phyloP scores from a whole-genome alignment of 53 echinoderm and acorn worm species.

The Antedon mediterranea region DNA sequence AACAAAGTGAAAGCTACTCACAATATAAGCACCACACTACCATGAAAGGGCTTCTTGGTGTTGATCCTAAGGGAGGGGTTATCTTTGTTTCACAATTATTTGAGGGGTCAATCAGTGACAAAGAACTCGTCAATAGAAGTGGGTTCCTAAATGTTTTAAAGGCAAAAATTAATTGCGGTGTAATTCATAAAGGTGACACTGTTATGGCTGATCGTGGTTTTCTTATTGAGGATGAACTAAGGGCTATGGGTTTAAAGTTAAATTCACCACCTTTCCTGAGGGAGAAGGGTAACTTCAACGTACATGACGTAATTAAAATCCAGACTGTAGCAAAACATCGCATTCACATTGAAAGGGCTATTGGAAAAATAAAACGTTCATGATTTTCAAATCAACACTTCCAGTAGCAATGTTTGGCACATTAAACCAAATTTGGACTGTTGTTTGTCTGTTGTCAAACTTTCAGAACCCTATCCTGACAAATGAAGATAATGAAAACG shows the following conservation, averaged over 20 bases:
- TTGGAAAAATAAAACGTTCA: background rate
- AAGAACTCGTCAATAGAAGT: background rate
- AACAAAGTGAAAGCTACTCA: background rate
- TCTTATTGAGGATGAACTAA: background rate
- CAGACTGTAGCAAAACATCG: background rate
- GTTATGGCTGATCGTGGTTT: background rate
- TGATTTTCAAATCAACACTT: no score
- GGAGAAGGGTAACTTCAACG: background rate
- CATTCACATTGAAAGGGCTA: background rate
- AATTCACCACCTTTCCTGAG: background rate
- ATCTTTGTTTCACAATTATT: conserved; percentile 19
- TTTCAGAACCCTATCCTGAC: background rate
- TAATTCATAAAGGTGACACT: background rate
- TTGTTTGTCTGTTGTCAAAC: no score
- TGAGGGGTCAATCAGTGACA: conserved; percentile 5
- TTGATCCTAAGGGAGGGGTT: conserved; percentile 13
- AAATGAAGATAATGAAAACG: no score
- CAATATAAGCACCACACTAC: background rate
- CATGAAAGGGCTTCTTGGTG: conserved; percentile 13
- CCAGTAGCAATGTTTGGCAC: no score
- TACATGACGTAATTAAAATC: background rate
- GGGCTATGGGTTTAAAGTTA: background rate
- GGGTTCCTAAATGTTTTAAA: background rate
- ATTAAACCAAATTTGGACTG: no score
- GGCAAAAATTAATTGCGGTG: background rate